Base-by-base conservation (phyloP, 30 jellyfish, hydroid and myxozoan genomes). In the Hydractinia echinata region DNA sequence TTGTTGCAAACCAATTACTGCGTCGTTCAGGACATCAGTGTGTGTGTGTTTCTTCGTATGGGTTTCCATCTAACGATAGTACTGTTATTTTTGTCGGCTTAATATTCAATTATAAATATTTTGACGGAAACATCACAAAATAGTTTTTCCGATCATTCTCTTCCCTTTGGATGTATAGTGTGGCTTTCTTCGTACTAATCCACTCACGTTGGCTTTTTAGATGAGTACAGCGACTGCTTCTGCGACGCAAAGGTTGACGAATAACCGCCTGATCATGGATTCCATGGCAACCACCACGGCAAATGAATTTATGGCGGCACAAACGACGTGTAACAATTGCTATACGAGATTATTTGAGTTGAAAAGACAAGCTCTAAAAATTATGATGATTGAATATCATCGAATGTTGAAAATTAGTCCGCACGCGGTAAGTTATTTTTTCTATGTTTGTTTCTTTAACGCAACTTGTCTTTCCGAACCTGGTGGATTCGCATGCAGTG, bases 351-450 rank as follows among this genome's bases (percentile, higher is more conserved):
- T 94, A 30, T 21, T 83, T 18, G 99, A 88, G 82, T 81, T 88
- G 86, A 87, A 85, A 60, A 82, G 97, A 73, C 99, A 94, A 77
- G 96, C 99, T 51, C 76, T 94, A 88, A 94, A 88, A 77, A 67
- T 76, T 51, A 79, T 87, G 88, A 85, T 88, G 96, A 89, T 89
- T 53, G 99, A 94, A 55, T 86, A 82, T 71, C 99, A 89, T 58
- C 83, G 81, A 73, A 83, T 92, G 85, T 72, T 87, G 76, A 84
- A 81, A 15, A 64, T 64, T 51, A 64, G 74, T 64, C 54, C 91
- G 30, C 55, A 79, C 6, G 89, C 97, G 89, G 99, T 94, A 85
- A 88, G 96, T 88, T 10, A 7, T n/a, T 64, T 48, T 68, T 50
- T 52, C 48, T 30, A 1, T 73, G 15, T 58, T 11, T 58, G 16